Evolutionary conservation across 2,888 invertebrate species (phyloP).

Genomic region (Drosophila mulleri): DNA sequence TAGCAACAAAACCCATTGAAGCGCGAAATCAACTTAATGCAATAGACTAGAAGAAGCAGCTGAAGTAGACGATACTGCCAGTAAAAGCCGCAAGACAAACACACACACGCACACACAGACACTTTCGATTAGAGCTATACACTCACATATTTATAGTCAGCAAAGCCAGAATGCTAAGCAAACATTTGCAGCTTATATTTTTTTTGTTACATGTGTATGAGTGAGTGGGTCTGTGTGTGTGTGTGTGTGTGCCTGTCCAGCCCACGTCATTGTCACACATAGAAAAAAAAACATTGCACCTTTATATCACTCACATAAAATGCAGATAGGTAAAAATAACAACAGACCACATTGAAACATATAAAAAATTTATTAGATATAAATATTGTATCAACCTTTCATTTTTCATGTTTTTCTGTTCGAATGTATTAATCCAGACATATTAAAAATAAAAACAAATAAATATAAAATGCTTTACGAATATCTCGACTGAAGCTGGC

Average conservation of each 20-base stretch:
- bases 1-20: constrained; percentile 65
- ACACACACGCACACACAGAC: background rate
- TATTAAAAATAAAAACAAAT: constrained; percentile 6
- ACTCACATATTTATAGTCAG: constrained; percentile 27
- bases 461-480: background rate
- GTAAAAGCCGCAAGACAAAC: constrained; percentile 44
- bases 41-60: constrained; percentile 62
- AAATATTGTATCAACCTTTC: background rate
- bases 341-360: constrained; percentile 19
- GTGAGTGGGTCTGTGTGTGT: background rate
- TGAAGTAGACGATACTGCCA: constrained; percentile 22
- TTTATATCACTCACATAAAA: constrained; percentile 38
- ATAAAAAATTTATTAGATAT: constrained; percentile 27
- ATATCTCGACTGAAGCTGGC: background rate
- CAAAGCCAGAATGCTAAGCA: constrained; percentile 59
- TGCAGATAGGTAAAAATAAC: constrained; percentile 42
- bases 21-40: constrained; percentile 79
- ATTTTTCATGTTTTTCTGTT: background rate
- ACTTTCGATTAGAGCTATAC: constrained; percentile 4
- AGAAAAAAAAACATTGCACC: constrained; percentile 10
- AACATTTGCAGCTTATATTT: constrained; percentile 65
- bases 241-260: constrained; percentile 14
- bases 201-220: constrained; percentile 4
- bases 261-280: constrained; percentile 41
- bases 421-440: constrained; percentile 4